Conservation (phyloP, 2,888 invertebrate species). For the Lapara coniferarum region DNA sequence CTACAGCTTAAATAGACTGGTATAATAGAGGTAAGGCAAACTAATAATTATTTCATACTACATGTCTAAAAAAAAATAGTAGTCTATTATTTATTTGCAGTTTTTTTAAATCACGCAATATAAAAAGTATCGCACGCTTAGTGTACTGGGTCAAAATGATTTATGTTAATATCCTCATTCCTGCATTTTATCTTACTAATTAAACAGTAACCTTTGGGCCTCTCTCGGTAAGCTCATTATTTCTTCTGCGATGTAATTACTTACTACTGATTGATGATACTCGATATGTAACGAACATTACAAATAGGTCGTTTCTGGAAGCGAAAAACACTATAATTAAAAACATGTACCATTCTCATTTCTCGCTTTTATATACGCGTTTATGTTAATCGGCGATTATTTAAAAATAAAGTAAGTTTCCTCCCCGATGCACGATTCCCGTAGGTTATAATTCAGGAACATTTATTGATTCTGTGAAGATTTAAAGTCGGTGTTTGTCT, state of each 20-base stretch:
- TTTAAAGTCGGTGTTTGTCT: constrained; percentile 41
- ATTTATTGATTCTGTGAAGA: constrained; percentile 22
- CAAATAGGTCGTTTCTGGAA: no score
- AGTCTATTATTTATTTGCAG: no score
- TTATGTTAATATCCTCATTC: background rate
- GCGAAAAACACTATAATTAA: no score
- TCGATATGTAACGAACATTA: background rate
- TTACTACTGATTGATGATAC: background rate
- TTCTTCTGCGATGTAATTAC: constrained; percentile 1
- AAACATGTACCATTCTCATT: no score
- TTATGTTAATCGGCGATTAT: no score
- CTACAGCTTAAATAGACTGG: background rate
- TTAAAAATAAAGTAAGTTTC: background rate
- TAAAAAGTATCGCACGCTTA: no score
- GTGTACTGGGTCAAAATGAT: background rate
- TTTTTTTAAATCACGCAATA: no score
- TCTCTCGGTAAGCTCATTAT: background rate
- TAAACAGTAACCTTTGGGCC: background rate
- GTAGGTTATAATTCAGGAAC: constrained; percentile 3
- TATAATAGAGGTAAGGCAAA: no score
- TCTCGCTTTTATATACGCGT: no score
- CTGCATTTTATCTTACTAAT: background rate
- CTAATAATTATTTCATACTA: background rate
- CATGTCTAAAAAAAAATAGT: no score
- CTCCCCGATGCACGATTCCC: background rate